Conservation (phyloP, 2,888 invertebrate genomes). For the Leptothorax acervorum region DNA sequence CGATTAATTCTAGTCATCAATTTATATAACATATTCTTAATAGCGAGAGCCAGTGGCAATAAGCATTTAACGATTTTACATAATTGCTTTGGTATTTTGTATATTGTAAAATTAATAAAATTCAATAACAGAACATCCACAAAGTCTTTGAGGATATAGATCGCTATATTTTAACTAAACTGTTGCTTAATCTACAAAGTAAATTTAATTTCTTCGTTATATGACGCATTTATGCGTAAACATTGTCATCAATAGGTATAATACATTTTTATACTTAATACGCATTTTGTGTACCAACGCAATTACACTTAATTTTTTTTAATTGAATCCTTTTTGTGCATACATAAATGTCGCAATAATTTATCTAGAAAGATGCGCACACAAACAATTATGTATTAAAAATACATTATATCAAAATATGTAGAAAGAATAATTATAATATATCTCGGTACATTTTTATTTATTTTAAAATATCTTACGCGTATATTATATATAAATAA, state of each 20-base stretch:
- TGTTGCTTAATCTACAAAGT: conserved; percentile 21
- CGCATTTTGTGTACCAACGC: neutral
- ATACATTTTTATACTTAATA: conserved; percentile 25
- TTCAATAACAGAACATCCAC: neutral
- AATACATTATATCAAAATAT: neutral
- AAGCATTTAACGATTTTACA: conserved; percentile 30
- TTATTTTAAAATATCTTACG: conserved; percentile 11
- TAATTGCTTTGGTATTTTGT: neutral
- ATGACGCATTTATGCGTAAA: conserved; percentile 13
- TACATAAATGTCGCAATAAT: conserved; percentile 21
- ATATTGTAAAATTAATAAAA: conserved; percentile 8
- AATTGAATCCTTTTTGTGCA: conserved; percentile 8
- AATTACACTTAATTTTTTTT: neutral
- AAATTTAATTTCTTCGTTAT: conserved; percentile 9
- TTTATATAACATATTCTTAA: conserved; percentile 21
- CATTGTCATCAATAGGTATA: conserved; percentile 12
- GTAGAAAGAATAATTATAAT: conserved; percentile 9
- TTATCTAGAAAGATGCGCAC: neutral
- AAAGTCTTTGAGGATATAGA: neutral
- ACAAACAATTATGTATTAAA: conserved; percentile 3
- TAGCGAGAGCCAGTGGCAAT: neutral
- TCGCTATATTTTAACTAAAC: conserved; percentile 1
- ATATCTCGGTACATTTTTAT: neutral
- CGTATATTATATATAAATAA: conserved; percentile 7
- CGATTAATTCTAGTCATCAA: conserved; percentile 1